A percentile compares a stretch with the other conserved stretches of the same genome.
phyloP scores from a whole-genome alignment of 1,140 invertebrate species.

The Cardiocondyla obscurior region DNA sequence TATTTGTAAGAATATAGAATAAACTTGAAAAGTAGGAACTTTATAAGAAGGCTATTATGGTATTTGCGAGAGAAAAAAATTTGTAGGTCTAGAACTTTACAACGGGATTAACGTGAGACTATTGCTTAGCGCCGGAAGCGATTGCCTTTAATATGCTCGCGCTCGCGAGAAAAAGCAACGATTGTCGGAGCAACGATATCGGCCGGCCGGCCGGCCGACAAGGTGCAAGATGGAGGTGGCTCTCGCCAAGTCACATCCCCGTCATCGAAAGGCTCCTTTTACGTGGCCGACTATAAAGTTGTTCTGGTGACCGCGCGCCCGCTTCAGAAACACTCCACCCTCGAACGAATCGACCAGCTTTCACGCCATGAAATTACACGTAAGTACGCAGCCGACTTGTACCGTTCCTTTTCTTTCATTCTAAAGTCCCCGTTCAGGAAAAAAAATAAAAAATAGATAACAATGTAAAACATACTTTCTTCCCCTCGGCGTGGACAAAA shows the following conservation, averaged over 20 bases:
- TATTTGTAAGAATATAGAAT: background rate
- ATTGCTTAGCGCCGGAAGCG: background rate
- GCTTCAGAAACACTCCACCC: conserved; percentile 82
- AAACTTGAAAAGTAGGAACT: background rate
- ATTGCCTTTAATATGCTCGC: background rate
- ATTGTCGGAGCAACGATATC: background rate
- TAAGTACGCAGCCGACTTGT: conserved; percentile 63
- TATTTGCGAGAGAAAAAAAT: background rate
- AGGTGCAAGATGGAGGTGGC: conserved; percentile 61
- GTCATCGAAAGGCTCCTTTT: conserved; percentile 67
- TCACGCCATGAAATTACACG: conserved; percentile 74
- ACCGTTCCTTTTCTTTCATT: background rate
- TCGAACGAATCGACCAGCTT: conserved; percentile 75
- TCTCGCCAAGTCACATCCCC: conserved; percentile 76
- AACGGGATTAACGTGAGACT: background rate
- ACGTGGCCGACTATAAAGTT: conserved; percentile 81
- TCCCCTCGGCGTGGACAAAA: background rate
- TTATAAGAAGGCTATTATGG: background rate
- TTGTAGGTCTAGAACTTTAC: background rate
- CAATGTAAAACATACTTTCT: background rate
- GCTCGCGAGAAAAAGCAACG: background rate
- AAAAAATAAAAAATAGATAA: conserved; percentile 17
- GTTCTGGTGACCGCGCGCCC: conserved; percentile 79
- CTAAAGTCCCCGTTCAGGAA: background rate
- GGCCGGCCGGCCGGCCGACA: conserved; percentile 10